A percentile compares a stretch with the other conserved stretches of the same genome.
These are phyloP conservation scores for Rutilus rutilus DNA, from an alignment of 2,113 vertebrate genomes.

Conservation along the genomic window DNA sequence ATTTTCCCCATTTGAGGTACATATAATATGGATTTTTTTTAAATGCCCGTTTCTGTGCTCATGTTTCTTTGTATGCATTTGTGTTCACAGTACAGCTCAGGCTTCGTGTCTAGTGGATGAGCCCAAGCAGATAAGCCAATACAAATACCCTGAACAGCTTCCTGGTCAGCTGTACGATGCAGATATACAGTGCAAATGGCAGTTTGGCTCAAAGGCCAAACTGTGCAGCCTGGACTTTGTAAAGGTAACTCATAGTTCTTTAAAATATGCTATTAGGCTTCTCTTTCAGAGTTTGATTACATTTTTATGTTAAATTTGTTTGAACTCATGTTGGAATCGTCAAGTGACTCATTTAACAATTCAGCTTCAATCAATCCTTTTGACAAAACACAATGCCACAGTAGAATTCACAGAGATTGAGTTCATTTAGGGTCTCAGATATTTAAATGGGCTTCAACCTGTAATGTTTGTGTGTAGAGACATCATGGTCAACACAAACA, in stretches of 20 bases:
- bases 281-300: not conserved
- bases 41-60: constrained; percentile 9
- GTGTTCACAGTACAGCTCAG: constrained; percentile 89
- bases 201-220: constrained; percentile 95
- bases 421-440: not conserved
- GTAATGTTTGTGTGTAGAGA: constrained; percentile 15
- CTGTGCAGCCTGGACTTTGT: constrained; percentile 92
- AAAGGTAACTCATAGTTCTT: constrained; percentile 80
- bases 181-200: constrained; percentile 98
- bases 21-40: not conserved
- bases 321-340: not conserved
- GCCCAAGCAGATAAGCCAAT: constrained; percentile 92
- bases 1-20: not conserved
- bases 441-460: constrained; percentile 23
- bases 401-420: not conserved
- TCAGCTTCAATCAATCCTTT: not conserved
- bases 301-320: not conserved
- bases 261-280: not conserved
- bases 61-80: constrained; percentile 54
- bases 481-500: constrained; percentile 18
- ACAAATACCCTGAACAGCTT: constrained; percentile 94
- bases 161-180: constrained; percentile 97
- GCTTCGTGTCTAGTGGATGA: constrained; percentile 96
- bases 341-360: not conserved
- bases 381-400: not conserved